These are phyloP conservation scores for Phalacrocorax carbo DNA, from an alignment of 2,113 vertebrate genomes.

Conservation along the genomic window DNA sequence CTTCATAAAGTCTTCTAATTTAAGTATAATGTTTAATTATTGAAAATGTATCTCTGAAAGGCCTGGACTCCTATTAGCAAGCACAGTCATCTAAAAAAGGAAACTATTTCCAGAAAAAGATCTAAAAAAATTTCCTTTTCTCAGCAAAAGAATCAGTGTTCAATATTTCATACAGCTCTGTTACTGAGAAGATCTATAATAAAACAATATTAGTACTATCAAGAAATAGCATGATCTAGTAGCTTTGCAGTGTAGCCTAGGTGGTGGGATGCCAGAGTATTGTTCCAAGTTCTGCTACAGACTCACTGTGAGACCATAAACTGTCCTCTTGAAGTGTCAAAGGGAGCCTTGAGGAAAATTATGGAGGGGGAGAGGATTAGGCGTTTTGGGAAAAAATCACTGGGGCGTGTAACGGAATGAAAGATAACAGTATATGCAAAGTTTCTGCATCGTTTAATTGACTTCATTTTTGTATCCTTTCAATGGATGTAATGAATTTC, in stretches of 20 bases:
- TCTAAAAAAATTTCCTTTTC: background rate
- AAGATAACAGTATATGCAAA: background rate
- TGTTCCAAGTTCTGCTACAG: background rate
- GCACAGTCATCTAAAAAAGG: background rate
- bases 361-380: background rate
- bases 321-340: background rate
- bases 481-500: background rate
- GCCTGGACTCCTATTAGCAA: background rate
- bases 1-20: background rate
- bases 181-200: background rate
- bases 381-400: fast-evolving
- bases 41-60: background rate
- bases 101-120: background rate
- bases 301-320: background rate
- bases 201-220: background rate
- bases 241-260: background rate
- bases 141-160: background rate
- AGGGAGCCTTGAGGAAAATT: background rate
- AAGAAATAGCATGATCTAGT: background rate
- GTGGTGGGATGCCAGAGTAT: background rate
- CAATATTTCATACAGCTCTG: background rate
- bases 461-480: background rate
- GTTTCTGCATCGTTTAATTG: background rate
- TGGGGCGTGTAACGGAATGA: background rate
- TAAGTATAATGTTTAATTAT: background rate